A percentile compares a stretch with the other conserved stretches of the same genome.
These are phyloP conservation scores for Calephelis perditalis DNA, from an alignment of 2,888 invertebrate genomes.

Conservation along the genomic window DNA sequence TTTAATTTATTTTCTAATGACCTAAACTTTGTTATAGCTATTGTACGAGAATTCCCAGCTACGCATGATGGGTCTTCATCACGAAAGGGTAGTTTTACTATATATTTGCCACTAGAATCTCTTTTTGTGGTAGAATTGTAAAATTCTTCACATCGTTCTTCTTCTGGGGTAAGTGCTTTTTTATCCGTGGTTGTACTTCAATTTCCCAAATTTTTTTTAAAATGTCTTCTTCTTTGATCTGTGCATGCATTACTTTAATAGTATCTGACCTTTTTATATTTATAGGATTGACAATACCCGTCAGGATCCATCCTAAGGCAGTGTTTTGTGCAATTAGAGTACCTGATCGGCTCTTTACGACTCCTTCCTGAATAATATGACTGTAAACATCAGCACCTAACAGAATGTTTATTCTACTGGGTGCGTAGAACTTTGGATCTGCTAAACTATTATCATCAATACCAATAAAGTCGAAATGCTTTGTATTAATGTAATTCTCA, in stretches of 20 bases:
- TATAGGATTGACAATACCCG: conserved; percentile 22
- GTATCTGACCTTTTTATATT: background rate
- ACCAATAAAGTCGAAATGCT: background rate
- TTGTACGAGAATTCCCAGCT: conserved; percentile 11
- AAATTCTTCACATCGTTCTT: conserved; percentile 20
- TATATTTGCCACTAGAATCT: conserved; percentile 21
- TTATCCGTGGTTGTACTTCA: conserved; percentile 9
- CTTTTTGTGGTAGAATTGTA: conserved; percentile 18
- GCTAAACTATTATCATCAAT: conserved; percentile 16
- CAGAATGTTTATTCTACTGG: conserved; percentile 29
- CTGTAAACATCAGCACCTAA: conserved; percentile 33
- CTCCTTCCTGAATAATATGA: conserved; percentile 26
- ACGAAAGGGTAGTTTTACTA: background rate
- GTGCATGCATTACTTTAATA: conserved; percentile 4
- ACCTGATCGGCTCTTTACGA: conserved; percentile 25
- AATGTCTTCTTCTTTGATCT: conserved; percentile 18
- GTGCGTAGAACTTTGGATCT: conserved; percentile 24
- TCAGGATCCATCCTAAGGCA: conserved; percentile 32
- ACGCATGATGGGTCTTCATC: conserved; percentile 16
- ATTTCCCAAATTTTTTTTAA: conserved; percentile 22
- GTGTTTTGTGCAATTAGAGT: conserved; percentile 28
- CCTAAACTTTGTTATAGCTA: conserved; percentile 19
- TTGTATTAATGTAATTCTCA: background rate
- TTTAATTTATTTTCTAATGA: conserved; percentile 18
- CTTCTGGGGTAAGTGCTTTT: conserved; percentile 18